phyloP scores from a whole-genome alignment of 2,888 invertebrate species.

The Eulithis prunata region DNA sequence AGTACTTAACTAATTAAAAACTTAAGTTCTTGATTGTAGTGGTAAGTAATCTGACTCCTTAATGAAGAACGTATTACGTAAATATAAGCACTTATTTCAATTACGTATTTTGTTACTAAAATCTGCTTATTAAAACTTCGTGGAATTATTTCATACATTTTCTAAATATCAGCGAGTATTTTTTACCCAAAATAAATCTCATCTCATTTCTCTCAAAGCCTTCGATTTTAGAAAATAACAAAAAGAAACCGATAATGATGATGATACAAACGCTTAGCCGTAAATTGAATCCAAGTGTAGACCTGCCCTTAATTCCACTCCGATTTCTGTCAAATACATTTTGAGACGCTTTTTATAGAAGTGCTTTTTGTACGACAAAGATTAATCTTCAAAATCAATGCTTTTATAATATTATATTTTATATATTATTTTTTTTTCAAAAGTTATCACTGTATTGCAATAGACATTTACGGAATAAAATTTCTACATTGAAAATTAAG shows the following conservation, averaged over 20 bases:
- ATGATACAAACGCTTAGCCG: conserved; percentile 32
- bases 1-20: too few species aligned
- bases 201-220: conserved; percentile 23
- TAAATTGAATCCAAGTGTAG: conserved; percentile 28
- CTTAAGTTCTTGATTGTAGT: too few species aligned
- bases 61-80: too few species aligned
- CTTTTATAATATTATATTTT: too few species aligned
- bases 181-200: conserved; percentile 9
- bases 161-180: neutral
- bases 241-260: conserved; percentile 31
- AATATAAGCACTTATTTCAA: too few species aligned
- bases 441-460: too few species aligned
- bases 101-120: too few species aligned
- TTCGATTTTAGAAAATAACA: conserved; percentile 24
- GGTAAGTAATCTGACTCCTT: too few species aligned
- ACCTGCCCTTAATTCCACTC: conserved; percentile 5
- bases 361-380: neutral
- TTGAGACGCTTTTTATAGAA: conserved; percentile 9
- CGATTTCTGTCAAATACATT: conserved; percentile 27
- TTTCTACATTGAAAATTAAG: too few species aligned
- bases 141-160: neutral
- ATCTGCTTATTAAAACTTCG: neutral
- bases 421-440: too few species aligned
- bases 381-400: neutral
- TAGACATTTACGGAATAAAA: too few species aligned